Conservation (phyloP, 2,888 invertebrate genomes). For the Agrotis exclamationis region DNA sequence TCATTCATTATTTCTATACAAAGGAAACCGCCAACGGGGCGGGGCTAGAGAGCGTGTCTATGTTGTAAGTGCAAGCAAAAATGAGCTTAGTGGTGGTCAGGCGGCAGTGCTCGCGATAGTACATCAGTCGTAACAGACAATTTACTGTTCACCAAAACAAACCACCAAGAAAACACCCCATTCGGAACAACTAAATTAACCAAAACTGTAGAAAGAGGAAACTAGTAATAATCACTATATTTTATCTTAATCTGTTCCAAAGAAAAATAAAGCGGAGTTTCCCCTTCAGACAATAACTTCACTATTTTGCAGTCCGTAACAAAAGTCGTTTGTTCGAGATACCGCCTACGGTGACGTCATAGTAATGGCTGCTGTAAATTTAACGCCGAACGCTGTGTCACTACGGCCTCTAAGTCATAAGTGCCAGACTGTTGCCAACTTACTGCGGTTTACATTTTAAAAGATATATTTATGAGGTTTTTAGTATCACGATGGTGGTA, state of each 20-base stretch:
- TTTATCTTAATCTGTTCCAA: constrained; percentile 57
- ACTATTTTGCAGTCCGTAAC: constrained; percentile 68
- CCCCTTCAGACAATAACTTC: constrained; percentile 57
- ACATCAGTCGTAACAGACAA: neutral
- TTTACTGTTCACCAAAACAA: neutral
- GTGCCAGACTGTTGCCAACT: constrained; percentile 65
- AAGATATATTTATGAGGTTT: constrained; percentile 58
- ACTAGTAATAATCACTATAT: constrained; percentile 60
- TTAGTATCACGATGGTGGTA: constrained; percentile 23
- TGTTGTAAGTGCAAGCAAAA: too few relatives aligned
- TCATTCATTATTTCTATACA: too few relatives aligned
- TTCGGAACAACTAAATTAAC: constrained; percentile 15
- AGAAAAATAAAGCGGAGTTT: constrained; percentile 59
- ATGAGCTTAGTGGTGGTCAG: too few relatives aligned
- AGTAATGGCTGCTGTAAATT: constrained; percentile 73
- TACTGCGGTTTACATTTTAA: constrained; percentile 64
- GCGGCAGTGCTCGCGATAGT: too few relatives aligned
- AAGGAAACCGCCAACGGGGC: too few relatives aligned
- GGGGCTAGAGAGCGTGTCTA: too few relatives aligned
- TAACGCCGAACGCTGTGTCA: constrained; percentile 70
- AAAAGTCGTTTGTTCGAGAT: constrained; percentile 72
- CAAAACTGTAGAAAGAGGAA: constrained; percentile 50
- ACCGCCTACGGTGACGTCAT: constrained; percentile 72
- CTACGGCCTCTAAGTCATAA: constrained; percentile 67
- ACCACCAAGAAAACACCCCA: neutral